These are phyloP conservation scores for Melikaiella ostensackeni DNA, from an alignment of 2,888 invertebrate species.

Conservation along the genomic window DNA sequence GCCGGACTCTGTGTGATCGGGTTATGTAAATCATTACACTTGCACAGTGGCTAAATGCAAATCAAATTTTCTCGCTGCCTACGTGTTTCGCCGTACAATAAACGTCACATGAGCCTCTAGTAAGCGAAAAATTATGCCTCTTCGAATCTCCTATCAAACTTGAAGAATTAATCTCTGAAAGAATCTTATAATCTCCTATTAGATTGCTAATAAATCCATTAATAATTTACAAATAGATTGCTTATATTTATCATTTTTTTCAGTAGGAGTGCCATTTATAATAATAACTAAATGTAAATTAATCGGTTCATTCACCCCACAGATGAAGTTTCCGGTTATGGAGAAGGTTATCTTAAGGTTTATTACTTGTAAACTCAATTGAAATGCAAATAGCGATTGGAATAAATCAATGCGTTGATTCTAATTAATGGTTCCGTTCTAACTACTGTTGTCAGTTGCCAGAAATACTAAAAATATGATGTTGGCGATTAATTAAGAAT, in stretches of 20 bases:
- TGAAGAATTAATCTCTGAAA: not conserved
- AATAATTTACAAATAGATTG: not conserved
- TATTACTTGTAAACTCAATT: not conserved
- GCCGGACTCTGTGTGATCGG: slow-evolving; percentile 56
- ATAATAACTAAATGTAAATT: slow-evolving; percentile 16
- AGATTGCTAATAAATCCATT: not conserved
- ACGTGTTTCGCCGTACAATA: slow-evolving; percentile 19
- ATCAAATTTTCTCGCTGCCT: slow-evolving; percentile 41
- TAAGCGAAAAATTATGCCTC: slow-evolving; percentile 24
- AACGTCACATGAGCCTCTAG: not conserved
- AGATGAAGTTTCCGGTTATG: slow-evolving; percentile 16
- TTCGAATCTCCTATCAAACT: not conserved
- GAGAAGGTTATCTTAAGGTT: not conserved
- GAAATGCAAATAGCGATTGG: slow-evolving; percentile 4
- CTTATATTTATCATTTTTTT: not conserved
- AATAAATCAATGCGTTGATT: not conserved
- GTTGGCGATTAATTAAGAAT: too few relatives aligned
- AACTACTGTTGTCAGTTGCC: not conserved
- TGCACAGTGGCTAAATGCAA: slow-evolving; percentile 43
- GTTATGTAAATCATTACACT: slow-evolving; percentile 68
- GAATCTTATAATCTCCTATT: not conserved
- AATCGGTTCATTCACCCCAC: slow-evolving; percentile 9
- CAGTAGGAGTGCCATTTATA: not conserved
- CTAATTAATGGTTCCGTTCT: not conserved
- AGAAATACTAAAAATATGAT: not conserved